Percentiles rank a stretch among this genome's conserved stretches.
These are phyloP conservation scores for Apostichopus parvimensis DNA, from an alignment of 35 echinoderm and acorn worm genomes.

Conservation along the genomic window DNA sequence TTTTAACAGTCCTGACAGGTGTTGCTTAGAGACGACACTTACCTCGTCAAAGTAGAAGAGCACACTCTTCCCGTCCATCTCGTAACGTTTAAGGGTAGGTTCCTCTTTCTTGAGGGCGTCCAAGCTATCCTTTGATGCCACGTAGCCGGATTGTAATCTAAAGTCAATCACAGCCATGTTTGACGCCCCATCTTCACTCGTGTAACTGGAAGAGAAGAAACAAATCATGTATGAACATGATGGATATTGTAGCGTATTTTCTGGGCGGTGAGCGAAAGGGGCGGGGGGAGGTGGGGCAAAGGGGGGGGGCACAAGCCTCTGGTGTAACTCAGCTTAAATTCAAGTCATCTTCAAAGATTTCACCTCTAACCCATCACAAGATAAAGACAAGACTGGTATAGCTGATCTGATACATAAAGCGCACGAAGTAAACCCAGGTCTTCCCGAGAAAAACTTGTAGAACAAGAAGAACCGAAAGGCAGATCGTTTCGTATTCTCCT, in stretches of 20 bases:
- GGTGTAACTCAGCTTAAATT: too few relatives aligned
- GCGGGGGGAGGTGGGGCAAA: too few relatives aligned
- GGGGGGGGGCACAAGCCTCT: too few relatives aligned
- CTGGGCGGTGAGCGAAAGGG: too few relatives aligned
- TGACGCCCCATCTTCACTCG: conserved; percentile 59
- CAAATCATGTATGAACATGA: not conserved
- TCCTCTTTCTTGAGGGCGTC: conserved; percentile 20
- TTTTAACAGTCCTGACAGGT: too few relatives aligned
- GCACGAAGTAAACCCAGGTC: too few relatives aligned
- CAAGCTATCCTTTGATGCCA: conserved; percentile 49
- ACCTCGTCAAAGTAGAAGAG: conserved; percentile 85
- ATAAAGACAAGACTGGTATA: not conserved
- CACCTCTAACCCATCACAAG: not conserved
- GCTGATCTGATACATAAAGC: too few relatives aligned
- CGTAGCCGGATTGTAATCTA: conserved; percentile 66
- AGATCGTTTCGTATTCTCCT: too few relatives aligned
- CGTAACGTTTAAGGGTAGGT: conserved; percentile 48
- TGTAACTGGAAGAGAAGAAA: conserved; percentile 36
- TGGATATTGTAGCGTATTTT: not conserved
- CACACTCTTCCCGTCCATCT: conserved; percentile 72
- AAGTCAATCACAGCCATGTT: conserved; percentile 81
- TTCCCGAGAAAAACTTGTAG: too few relatives aligned
- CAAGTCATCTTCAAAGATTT: not conserved
- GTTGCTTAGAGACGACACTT: not conserved
- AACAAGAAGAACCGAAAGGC: too few relatives aligned